phyloP scores from a whole-genome alignment of 2,113 vertebrate genomes.

The Rostratula benghalensis region DNA sequence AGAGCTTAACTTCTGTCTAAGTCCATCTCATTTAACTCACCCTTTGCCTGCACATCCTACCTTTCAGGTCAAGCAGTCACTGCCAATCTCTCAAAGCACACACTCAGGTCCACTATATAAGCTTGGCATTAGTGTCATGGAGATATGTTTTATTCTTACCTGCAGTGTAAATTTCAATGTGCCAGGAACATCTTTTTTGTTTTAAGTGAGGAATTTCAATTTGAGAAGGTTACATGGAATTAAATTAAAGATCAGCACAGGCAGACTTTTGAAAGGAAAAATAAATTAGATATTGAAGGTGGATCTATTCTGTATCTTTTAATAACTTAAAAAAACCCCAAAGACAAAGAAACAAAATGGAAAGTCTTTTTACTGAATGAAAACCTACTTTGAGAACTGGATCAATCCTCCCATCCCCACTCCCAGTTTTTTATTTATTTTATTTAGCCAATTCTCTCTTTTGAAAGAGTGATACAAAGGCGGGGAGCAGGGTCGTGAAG shows the following conservation, averaged over 20 bases:
- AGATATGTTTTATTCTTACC: background rate
- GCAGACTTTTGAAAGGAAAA: background rate
- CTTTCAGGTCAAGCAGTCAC: background rate
- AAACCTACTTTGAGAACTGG: background rate
- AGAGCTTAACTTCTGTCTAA: background rate
- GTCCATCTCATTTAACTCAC: background rate
- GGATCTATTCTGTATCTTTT: background rate
- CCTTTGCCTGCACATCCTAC: background rate
- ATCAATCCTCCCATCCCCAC: background rate
- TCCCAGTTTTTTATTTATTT: background rate
- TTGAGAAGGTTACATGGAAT: background rate
- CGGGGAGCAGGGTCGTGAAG: accelerated
- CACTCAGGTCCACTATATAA: accelerated
- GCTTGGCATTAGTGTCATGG: background rate
- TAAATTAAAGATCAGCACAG: background rate
- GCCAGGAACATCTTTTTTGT: background rate
- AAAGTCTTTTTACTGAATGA: background rate
- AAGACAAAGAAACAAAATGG: background rate
- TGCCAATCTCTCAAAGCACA: background rate
- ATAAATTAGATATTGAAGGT: background rate
- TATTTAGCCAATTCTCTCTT: background rate
- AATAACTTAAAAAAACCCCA: background rate
- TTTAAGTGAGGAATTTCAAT: background rate
- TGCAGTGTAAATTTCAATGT: background rate
- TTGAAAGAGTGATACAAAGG: background rate